A percentile compares a stretch with the other conserved stretches of the same genome.
Evolutionary conservation across 1,140 invertebrate species (phyloP).

Genomic region (Aphis gossypii): DNA sequence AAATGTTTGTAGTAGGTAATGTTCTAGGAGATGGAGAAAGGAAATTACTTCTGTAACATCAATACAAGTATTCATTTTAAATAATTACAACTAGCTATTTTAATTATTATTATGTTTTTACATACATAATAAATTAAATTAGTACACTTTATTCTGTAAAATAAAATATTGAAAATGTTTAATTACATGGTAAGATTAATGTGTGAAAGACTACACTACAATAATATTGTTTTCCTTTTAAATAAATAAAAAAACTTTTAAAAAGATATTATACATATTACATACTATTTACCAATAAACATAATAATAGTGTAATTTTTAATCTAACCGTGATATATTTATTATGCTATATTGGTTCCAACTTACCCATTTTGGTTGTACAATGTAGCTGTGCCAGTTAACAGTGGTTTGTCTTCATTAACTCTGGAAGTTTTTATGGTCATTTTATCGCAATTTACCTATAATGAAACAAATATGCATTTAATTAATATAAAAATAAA

Average conservation of each 20-base stretch:
- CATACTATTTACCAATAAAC: background rate
- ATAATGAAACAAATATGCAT: background rate
- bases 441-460: constrained; percentile 37
- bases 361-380: constrained; percentile 53
- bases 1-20: constrained; percentile 51
- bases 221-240: background rate
- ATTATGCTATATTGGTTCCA: background rate
- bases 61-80: background rate
- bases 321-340: background rate
- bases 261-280: background rate
- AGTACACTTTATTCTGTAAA: background rate
- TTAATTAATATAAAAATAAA: background rate
- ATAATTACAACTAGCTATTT: background rate
- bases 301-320: background rate
- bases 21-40: background rate
- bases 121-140: background rate
- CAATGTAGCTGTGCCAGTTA: constrained; percentile 42
- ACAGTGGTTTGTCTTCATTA: constrained; percentile 52
- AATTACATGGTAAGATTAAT: background rate
- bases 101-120: background rate
- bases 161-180: background rate
- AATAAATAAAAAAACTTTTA: background rate
- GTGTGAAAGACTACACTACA: background rate
- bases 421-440: constrained; percentile 43
- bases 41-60: constrained; percentile 5